Base-by-base conservation (phyloP, 2,113 vertebrate genomes). In the Syngnathus floridae region DNA sequence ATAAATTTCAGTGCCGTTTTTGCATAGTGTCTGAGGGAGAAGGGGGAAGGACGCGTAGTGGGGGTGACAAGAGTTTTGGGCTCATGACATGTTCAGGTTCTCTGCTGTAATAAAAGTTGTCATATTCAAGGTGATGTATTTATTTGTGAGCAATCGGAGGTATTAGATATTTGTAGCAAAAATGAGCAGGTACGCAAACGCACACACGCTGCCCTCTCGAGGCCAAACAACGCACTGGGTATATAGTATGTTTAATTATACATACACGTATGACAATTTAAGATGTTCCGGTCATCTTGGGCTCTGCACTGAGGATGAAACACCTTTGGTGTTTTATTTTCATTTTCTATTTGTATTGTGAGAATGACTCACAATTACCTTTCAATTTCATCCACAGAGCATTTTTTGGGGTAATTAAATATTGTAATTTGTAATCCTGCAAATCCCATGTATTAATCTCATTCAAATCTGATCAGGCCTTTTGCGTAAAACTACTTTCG, bases 41-140 rank as follows among this genome's bases (percentile, higher is more conserved):
- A 41, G 31, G 13, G 36, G 64, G 46, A 37, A 37, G 5, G 37
- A 45, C 48, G 40, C 19, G 2, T 58, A 41, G 58, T 4, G 41
- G 45, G 13, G 19, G 26, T 71, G 60, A 61, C 76, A 70, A 38
- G 56, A 73, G 70, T 58, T 78, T 67, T 73, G 37, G 64, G 72
- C 4, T 4, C 36, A 74, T 21, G 74, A 75, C 65, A 60, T 60
- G 79, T 88, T 90, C 82, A 82, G 75, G 78, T 86, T 84, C 81
- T 84, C 17, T 74, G 76, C 87, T 90, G 89, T 88, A 84, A 84
- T 70, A 79, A 85, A 79, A 84, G 80, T 13, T 87, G 63, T 80
- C 55, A 86, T 78, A 69, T 83, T 66, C 83, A 75, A 84, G 56
- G 71, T 43, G 83, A 72, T 79, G 48, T 86, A 88, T 87, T 88